Percentiles rank a stretch among this genome's conserved stretches.
These are phyloP conservation scores for silkworm (Bombyx mori) DNA, from an alignment of 1,140 invertebrate genomes.

Conservation along the genomic window ASM3026992v2 NC_085122.1:3331501-3332000, in stretches of 20 bases:
- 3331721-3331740: slow-evolving; percentile 56
- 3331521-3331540: neutral
- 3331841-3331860: neutral
- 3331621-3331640: slow-evolving; percentile 29
- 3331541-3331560: neutral
- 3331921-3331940: too few relatives aligned
- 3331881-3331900: too few relatives aligned
- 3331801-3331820: neutral
- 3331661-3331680: slow-evolving; percentile 27
- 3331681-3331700: slow-evolving; percentile 30
- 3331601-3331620: slow-evolving; percentile 4
- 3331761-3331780: slow-evolving; percentile 41
- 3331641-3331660: slow-evolving; percentile 32
- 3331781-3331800: slow-evolving; percentile 1
- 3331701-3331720: slow-evolving; percentile 50
- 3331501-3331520: too few relatives aligned
- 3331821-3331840: slow-evolving; percentile 1
- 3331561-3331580: slow-evolving; percentile 1
- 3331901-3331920: too few relatives aligned
- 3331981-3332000: too few relatives aligned
- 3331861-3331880: too few relatives aligned
- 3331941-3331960: too few relatives aligned
- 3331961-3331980: too few relatives aligned
- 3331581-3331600: neutral
- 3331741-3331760: slow-evolving; percentile 43